phyloP scores from a whole-genome alignment of 2,113 vertebrate genomes.

The Daphoenositta chrysoptera region DNA sequence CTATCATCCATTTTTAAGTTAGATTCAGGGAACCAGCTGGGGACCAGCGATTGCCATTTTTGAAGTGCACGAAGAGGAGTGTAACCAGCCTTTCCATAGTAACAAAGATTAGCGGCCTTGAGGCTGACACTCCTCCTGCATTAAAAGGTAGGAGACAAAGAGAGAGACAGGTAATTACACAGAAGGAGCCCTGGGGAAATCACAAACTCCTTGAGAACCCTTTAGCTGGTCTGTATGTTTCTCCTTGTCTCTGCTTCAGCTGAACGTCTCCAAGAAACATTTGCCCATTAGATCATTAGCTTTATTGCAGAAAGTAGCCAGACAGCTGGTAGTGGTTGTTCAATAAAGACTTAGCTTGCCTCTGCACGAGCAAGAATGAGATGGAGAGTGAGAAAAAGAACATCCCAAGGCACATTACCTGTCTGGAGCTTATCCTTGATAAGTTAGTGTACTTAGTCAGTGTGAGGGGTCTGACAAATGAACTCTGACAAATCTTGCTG shows the following conservation, averaged over 20 bases:
- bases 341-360: neutral
- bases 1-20: constrained; percentile 23
- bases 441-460: neutral
- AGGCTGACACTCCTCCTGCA: constrained; percentile 47
- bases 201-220: constrained; percentile 31
- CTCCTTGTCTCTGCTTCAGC: constrained; percentile 1
- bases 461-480: neutral
- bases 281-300: constrained; percentile 9
- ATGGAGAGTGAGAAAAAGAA: neutral
- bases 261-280: constrained; percentile 20
- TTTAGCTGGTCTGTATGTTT: constrained; percentile 13
- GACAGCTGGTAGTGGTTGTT: neutral
- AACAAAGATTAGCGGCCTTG: constrained; percentile 49
- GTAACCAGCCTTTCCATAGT: constrained; percentile 42
- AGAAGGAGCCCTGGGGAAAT: constrained; percentile 47
- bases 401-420: constrained; percentile 17
- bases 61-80: constrained; percentile 25
- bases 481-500: constrained; percentile 34
- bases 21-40: constrained; percentile 37
- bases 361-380: neutral
- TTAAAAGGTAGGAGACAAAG: constrained; percentile 50
- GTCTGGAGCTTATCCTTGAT: constrained; percentile 1
- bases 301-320: constrained; percentile 28
- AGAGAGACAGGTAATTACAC: constrained; percentile 58
- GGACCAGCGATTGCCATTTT: constrained; percentile 22